Conservation (phyloP, 2,797 vertebrate species). For the Dryobates pubescens region DNA sequence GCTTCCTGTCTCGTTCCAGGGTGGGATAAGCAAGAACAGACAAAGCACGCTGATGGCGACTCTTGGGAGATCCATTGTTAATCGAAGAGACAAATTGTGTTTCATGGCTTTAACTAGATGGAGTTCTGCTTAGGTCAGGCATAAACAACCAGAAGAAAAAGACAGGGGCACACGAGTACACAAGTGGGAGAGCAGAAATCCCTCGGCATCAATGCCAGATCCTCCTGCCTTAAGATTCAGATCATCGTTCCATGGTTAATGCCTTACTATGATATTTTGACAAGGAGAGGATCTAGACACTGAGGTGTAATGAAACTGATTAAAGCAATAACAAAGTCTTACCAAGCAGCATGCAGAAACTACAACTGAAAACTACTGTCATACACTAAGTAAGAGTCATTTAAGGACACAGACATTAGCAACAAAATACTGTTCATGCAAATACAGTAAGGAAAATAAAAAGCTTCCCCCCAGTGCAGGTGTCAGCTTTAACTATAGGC, state of each 20-base stretch:
- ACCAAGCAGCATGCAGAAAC: constrained; percentile 66
- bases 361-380: constrained; percentile 67
- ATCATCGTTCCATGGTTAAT: constrained; percentile 67
- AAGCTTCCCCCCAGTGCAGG: background rate
- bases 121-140: constrained; percentile 39
- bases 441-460: background rate
- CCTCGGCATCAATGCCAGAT: constrained; percentile 60
- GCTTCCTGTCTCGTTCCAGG: background rate
- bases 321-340: constrained; percentile 74
- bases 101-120: background rate
- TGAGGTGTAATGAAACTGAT: constrained; percentile 72
- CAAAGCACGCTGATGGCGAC: background rate
- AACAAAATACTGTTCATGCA: constrained; percentile 1
- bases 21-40: background rate
- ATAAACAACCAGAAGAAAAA: constrained; percentile 19
- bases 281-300: constrained; percentile 67
- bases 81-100: constrained; percentile 3
- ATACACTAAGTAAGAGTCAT: constrained; percentile 56
- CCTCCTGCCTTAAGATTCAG: constrained; percentile 63
- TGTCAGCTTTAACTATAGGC: background rate
- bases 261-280: constrained; percentile 69
- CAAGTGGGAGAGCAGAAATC: constrained; percentile 58
- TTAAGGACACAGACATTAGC: constrained; percentile 65
- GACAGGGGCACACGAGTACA: background rate
- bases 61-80: background rate